phyloP scores from a whole-genome alignment of 1,140 invertebrate genomes.

The Anastrepha ludens region DNA sequence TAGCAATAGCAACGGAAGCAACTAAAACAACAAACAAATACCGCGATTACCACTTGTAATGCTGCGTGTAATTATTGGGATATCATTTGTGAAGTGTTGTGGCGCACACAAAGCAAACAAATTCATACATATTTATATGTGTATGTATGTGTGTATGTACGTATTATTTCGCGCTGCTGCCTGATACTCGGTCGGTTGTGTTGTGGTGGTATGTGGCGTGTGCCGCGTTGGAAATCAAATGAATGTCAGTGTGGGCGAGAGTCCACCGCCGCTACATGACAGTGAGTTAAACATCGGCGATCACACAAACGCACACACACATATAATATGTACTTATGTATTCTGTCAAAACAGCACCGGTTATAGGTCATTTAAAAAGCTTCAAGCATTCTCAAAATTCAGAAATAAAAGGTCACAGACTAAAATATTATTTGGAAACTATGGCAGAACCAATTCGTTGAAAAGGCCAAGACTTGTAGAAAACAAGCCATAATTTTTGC shows the following conservation, averaged over 20 bases:
- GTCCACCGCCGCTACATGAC: constrained; percentile 15
- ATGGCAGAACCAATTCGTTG: no score
- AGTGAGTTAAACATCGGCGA: not conserved
- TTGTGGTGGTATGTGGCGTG: not conserved
- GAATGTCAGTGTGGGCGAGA: not conserved
- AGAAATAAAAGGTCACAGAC: no score
- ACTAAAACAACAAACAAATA: constrained; percentile 42
- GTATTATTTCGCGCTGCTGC: not conserved
- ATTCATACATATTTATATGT: not conserved
- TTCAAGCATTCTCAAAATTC: no score
- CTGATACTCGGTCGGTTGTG: no score
- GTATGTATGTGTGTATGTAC: not conserved
- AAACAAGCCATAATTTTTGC: no score
- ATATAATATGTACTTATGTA: no score
- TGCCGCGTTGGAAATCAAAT: constrained; percentile 24
- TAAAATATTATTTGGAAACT: no score
- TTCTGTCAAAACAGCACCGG: no score
- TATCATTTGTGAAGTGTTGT: constrained; percentile 40
- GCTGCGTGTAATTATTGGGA: constrained; percentile 51
- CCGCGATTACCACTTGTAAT: constrained; percentile 48
- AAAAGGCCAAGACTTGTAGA: no score
- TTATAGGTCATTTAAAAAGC: no score
- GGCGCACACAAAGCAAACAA: not conserved
- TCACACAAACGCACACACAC: not conserved
- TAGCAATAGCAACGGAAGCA: not conserved